Percentiles rank a stretch among this genome's conserved stretches.
Evolutionary conservation across 1,140 invertebrate genomes (phyloP).

Genomic region (Brachionus calyciflorus): DNA sequence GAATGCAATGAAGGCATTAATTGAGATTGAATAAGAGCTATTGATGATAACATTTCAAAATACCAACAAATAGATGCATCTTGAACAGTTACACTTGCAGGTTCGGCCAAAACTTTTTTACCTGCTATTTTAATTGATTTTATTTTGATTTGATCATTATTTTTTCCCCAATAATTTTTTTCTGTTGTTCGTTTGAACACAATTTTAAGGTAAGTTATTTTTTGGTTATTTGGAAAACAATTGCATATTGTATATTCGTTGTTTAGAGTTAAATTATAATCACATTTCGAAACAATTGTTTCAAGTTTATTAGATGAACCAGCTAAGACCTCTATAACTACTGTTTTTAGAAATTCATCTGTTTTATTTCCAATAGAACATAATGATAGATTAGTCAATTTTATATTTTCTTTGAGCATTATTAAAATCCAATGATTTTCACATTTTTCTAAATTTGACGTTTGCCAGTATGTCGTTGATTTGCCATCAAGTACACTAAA

Average conservation of each 20-base stretch:
- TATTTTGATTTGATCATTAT: conserved; percentile 30
- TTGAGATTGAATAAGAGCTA: conserved; percentile 33
- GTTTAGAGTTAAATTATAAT: conserved; percentile 24
- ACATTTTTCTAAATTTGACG: background rate
- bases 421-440: conserved; percentile 38
- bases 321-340: conserved; percentile 5
- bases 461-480: conserved; percentile 26
- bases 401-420: conserved; percentile 12
- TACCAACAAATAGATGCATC: conserved; percentile 40
- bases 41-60: conserved; percentile 38
- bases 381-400: background rate
- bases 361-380: conserved; percentile 16
- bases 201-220: conserved; percentile 20
- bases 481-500: conserved; percentile 20
- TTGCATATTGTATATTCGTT: conserved; percentile 32
- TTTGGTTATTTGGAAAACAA: conserved; percentile 34
- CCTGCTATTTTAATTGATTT: conserved; percentile 27
- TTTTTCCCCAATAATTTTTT: conserved; percentile 29
- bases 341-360: conserved; percentile 16
- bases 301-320: conserved; percentile 1
- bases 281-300: conserved; percentile 33
- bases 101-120: background rate
- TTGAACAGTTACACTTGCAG: background rate
- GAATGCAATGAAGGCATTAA: background rate
- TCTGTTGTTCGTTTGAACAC: conserved; percentile 3